Percentiles rank a stretch among this genome's conserved stretches.
Evolutionary conservation across 2,888 invertebrate species (phyloP).

Genomic region (Brenthis ino): DNA sequence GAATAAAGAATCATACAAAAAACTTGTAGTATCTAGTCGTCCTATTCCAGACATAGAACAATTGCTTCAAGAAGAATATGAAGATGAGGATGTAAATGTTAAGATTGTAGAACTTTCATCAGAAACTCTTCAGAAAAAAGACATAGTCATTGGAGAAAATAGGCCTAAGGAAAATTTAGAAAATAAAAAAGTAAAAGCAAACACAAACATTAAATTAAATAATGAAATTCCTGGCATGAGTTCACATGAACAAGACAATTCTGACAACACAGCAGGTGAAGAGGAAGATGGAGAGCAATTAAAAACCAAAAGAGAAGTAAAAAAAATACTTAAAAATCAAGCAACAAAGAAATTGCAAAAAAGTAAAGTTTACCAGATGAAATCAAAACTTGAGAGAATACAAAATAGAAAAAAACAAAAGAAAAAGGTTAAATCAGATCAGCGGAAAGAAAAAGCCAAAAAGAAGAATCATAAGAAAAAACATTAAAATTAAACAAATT

Average conservation of each 20-base stretch:
- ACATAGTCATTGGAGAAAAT: slow-evolving; percentile 88
- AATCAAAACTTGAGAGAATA: slow-evolving; percentile 86
- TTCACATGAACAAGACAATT: slow-evolving; percentile 57
- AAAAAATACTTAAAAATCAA: slow-evolving; percentile 86
- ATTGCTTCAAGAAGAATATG: slow-evolving; percentile 86
- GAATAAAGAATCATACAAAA: slow-evolving; percentile 88
- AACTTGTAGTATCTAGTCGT: slow-evolving; percentile 86
- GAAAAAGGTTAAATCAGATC: slow-evolving; percentile 58
- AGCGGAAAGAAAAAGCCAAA: slow-evolving; percentile 69
- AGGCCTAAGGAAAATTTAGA: slow-evolving; percentile 65
- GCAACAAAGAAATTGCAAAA: slow-evolving; percentile 88
- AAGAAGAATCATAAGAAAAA: slow-evolving; percentile 66
- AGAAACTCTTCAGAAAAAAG: slow-evolving; percentile 86
- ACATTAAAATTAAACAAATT: slow-evolving; percentile 49
- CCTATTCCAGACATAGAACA: slow-evolving; percentile 87
- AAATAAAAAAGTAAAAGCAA: slow-evolving; percentile 42
- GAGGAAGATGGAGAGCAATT: slow-evolving; percentile 58
- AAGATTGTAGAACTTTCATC: slow-evolving; percentile 89
- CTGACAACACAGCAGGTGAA: slow-evolving; percentile 53
- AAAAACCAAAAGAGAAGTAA: slow-evolving; percentile 86
- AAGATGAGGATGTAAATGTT: slow-evolving; percentile 89
- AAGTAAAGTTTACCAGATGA: slow-evolving; percentile 89
- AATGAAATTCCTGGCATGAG: slow-evolving; percentile 67
- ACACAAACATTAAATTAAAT: slow-evolving; percentile 47
- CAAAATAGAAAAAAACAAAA: slow-evolving; percentile 85